Percentiles rank a stretch among this genome's conserved stretches.
These are phyloP conservation scores for Ormyrus labotus DNA, from an alignment of 2,888 invertebrate species.

Conservation along the genomic window DNA sequence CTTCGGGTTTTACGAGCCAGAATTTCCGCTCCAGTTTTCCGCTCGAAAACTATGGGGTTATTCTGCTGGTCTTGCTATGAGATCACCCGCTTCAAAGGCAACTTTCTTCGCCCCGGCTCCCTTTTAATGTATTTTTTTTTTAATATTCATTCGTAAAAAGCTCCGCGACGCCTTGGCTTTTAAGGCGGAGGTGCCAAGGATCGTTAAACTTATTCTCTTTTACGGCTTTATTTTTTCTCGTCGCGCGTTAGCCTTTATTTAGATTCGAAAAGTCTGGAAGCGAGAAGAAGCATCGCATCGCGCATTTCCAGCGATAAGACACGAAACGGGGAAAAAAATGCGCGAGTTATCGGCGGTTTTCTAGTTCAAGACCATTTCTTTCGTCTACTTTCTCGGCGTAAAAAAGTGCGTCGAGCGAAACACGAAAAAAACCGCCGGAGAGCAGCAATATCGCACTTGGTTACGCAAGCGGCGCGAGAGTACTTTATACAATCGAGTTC, in stretches of 20 bases:
- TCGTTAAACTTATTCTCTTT: too few relatives aligned
- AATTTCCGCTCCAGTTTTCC: constrained; percentile 45
- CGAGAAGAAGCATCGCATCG: too few relatives aligned
- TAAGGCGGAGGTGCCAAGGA: too few relatives aligned
- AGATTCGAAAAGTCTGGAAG: too few relatives aligned
- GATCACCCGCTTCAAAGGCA: constrained; percentile 1
- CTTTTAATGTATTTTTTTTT: not conserved
- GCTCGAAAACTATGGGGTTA: constrained; percentile 2
- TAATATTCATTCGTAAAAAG: constrained; percentile 8
- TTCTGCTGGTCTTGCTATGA: not conserved
- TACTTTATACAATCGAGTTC: not conserved
- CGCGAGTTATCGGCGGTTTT: too few relatives aligned
- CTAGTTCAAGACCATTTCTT: too few relatives aligned
- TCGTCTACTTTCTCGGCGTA: too few relatives aligned
- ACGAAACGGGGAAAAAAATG: too few relatives aligned
- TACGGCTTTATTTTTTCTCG: too few relatives aligned
- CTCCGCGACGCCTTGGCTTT: not conserved
- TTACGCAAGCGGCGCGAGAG: not conserved
- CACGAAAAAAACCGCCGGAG: not conserved
- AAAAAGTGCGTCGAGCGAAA: not conserved
- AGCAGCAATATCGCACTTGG: not conserved
- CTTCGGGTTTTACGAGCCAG: constrained; percentile 37
- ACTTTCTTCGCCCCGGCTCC: constrained; percentile 3
- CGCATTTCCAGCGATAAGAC: too few relatives aligned
- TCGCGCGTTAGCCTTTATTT: too few relatives aligned